These are phyloP conservation scores for Stichopus chloronotus DNA, from an alignment of 35 echinoderm and acorn worm species.

Conservation along the genomic window DNA sequence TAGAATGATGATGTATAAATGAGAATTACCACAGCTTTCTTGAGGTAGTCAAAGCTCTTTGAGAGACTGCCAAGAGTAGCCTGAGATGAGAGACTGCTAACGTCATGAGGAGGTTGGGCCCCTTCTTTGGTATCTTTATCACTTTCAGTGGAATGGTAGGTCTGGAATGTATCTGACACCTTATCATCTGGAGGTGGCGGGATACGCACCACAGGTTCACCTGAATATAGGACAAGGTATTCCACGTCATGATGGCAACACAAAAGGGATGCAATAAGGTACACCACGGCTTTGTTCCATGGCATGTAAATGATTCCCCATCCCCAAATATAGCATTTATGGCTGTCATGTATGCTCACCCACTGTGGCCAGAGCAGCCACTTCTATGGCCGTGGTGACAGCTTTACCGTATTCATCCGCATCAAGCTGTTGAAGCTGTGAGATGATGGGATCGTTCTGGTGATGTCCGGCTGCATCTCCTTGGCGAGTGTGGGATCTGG, in stretches of 20 bases:
- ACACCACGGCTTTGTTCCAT: background rate
- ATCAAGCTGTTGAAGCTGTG: constrained; percentile 78
- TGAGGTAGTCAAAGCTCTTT: constrained; percentile 92
- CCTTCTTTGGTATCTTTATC: constrained; percentile 62
- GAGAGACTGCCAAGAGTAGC: constrained; percentile 75
- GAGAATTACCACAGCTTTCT: constrained; percentile 92
- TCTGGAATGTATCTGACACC: constrained; percentile 85
- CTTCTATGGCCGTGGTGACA: constrained; percentile 82
- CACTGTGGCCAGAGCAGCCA: constrained; percentile 87
- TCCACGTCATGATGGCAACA: background rate
- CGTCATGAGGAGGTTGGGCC: constrained; percentile 62
- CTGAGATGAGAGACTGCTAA: constrained; percentile 71
- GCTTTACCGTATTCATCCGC: constrained; percentile 51
- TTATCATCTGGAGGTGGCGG: constrained; percentile 89
- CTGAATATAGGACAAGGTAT: constrained; percentile 45
- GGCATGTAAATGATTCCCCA: too few relatives aligned
- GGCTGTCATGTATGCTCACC: constrained; percentile 62
- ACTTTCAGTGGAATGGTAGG: constrained; percentile 82
- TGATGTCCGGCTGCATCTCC: constrained; percentile 50
- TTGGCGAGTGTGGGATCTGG: constrained; percentile 61
- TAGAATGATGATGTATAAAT: too few relatives aligned
- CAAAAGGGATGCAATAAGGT: background rate
- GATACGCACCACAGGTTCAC: constrained; percentile 72
- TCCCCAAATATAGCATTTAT: too few relatives aligned
- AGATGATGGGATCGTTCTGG: constrained; percentile 69